Conservation (phyloP, 2,797 vertebrate genomes). For the Saxicola maurus region DNA sequence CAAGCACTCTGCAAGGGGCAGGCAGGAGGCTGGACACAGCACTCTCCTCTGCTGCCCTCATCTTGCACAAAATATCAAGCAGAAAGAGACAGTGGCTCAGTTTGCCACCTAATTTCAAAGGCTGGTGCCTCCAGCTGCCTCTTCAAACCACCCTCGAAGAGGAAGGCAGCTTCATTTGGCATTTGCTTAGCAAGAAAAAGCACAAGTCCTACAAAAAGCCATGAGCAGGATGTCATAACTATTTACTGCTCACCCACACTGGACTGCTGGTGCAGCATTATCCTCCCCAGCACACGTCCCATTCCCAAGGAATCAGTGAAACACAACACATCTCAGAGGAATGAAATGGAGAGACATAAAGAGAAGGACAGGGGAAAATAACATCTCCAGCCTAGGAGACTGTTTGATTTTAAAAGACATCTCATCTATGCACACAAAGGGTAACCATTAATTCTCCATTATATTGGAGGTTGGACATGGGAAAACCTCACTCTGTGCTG, state of each 20-base stretch:
- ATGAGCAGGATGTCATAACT: neutral
- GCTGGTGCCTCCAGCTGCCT: conserved; percentile 39
- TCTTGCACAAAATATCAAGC: neutral
- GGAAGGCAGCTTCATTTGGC: neutral
- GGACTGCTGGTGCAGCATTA: neutral
- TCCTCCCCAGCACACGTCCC: neutral
- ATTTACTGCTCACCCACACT: neutral
- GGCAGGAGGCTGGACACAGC: neutral
- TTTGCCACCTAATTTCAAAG: conserved; percentile 46
- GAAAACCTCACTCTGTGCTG: neutral
- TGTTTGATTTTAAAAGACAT: neutral
- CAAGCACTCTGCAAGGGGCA: neutral
- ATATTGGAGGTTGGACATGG: fast-evolving
- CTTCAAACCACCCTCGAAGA: neutral
- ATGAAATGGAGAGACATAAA: neutral
- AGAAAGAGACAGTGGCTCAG: neutral
- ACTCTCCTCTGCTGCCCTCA: neutral
- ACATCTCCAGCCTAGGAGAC: neutral
- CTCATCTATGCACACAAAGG: neutral
- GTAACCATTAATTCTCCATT: neutral
- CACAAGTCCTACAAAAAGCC: neutral
- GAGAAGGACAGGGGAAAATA: neutral
- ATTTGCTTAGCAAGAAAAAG: neutral
- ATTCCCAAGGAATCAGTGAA: neutral
- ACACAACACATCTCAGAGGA: neutral